Conservation (phyloP, 2,113 vertebrate species). For the Alexandromys fortis region DNA sequence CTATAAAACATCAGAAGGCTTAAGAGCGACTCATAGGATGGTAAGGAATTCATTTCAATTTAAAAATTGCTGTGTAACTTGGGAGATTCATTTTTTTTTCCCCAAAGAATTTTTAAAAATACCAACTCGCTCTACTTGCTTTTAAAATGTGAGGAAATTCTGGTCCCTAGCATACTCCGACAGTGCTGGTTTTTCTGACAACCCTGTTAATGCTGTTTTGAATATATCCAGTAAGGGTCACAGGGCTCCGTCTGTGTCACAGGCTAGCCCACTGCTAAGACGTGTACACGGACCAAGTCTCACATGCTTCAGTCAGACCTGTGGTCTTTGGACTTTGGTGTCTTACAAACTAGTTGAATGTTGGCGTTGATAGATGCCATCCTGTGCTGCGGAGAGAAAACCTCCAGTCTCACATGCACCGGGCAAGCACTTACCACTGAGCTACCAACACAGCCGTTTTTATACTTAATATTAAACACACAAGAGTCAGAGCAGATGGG, state of each 20-base stretch:
- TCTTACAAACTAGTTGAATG: conserved; percentile 26
- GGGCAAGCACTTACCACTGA: not conserved
- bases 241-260: not conserved
- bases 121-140: not conserved
- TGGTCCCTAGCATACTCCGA: not conserved
- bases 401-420: not conserved
- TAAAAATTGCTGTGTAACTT: conserved; percentile 61
- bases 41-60: conserved; percentile 49
- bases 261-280: conserved; percentile 35
- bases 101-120: not conserved
- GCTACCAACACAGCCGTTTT: not conserved
- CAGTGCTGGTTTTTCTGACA: not conserved
- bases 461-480: not conserved
- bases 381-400: not conserved
- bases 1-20: conserved; percentile 34
- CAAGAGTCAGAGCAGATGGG: not conserved
- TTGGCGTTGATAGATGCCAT: not conserved
- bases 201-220: conserved; percentile 44
- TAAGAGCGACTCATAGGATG: conserved; percentile 12
- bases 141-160: conserved; percentile 36
- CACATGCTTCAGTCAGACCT: not conserved
- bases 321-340: not conserved
- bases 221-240: not conserved
- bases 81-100: conserved; percentile 15
- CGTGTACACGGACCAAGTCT: conserved; percentile 14